Percentiles rank a stretch among this genome's conserved stretches.
Conservation (phyloP, 2,888 invertebrate genomes). For the Oligia fasciuncula region DNA sequence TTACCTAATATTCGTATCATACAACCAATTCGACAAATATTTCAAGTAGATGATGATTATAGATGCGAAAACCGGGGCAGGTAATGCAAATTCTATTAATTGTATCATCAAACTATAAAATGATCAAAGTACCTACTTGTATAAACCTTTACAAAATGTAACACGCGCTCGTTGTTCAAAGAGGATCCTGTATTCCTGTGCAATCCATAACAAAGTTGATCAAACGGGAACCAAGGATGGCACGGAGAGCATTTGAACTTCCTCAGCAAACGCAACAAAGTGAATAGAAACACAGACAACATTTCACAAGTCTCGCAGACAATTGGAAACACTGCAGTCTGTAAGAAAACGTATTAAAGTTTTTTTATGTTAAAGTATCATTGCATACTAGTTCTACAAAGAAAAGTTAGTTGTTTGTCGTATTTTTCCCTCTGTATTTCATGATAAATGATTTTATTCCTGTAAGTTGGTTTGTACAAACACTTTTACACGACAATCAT, state of each 20-base stretch:
- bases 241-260: constrained; percentile 44
- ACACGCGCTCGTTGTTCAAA: constrained; percentile 34
- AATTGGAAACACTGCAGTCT: constrained; percentile 41
- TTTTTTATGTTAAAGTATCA: constrained; percentile 25
- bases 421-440: neutral
- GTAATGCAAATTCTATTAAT: constrained; percentile 27
- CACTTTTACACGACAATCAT: neutral
- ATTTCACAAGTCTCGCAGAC: constrained; percentile 54
- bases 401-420: constrained; percentile 6
- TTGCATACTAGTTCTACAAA: constrained; percentile 10
- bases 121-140: constrained; percentile 35
- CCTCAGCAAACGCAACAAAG: constrained; percentile 36
- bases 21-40: neutral
- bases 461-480: neutral
- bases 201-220: constrained; percentile 58
- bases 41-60: too few species aligned
- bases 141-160: constrained; percentile 38
- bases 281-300: constrained; percentile 48
- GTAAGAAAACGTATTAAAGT: constrained; percentile 41
- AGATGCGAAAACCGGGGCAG: constrained; percentile 11
- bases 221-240: constrained; percentile 47
- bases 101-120: constrained; percentile 42
- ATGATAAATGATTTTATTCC: neutral
- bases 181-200: constrained; percentile 8
- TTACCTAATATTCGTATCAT: neutral